A percentile compares a stretch with the other conserved stretches of the same genome.
These are phyloP conservation scores for Bergia puertoricense DNA, from an alignment of 92 coral and sea anemone genomes.

Conservation along the genomic window DNA sequence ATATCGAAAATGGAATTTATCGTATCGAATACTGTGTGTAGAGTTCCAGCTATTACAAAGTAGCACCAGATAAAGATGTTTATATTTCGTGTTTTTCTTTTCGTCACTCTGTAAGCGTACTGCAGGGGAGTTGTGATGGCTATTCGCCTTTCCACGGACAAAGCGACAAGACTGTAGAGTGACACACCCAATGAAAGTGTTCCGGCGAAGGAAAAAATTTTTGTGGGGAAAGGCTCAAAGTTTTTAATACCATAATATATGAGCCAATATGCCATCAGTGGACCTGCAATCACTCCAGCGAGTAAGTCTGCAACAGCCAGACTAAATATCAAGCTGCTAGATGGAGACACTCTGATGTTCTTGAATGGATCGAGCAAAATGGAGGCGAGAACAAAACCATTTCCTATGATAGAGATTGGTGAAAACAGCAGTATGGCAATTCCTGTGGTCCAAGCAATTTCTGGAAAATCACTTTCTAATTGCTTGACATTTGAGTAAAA, in stretches of 20 bases:
- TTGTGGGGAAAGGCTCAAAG: neutral
- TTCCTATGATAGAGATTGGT: neutral
- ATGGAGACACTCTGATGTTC: neutral
- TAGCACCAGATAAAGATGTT: neutral
- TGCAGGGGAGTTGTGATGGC: slow-evolving; percentile 3
- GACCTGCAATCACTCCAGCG: neutral
- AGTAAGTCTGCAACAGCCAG: slow-evolving; percentile 15
- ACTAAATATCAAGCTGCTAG: neutral
- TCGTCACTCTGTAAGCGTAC: neutral
- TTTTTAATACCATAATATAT: neutral
- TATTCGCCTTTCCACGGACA: neutral
- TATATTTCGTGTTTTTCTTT: neutral
- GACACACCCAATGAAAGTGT: neutral
- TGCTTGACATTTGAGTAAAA: too few relatives aligned
- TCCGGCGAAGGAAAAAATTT: neutral
- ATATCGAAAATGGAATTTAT: neutral
- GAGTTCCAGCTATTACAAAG: too few relatives aligned
- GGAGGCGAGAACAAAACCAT: neutral
- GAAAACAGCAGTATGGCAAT: neutral
- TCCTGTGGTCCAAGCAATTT: slow-evolving; percentile 6
- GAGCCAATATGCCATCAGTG: neutral
- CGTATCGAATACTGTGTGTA: neutral
- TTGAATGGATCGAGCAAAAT: neutral
- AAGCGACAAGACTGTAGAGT: neutral
- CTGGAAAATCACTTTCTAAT: neutral